Percentiles rank a stretch among this genome's conserved stretches.
These are phyloP conservation scores for Himalopsyche tibetana DNA, from an alignment of 2,888 invertebrate species.

Conservation along the genomic window DNA sequence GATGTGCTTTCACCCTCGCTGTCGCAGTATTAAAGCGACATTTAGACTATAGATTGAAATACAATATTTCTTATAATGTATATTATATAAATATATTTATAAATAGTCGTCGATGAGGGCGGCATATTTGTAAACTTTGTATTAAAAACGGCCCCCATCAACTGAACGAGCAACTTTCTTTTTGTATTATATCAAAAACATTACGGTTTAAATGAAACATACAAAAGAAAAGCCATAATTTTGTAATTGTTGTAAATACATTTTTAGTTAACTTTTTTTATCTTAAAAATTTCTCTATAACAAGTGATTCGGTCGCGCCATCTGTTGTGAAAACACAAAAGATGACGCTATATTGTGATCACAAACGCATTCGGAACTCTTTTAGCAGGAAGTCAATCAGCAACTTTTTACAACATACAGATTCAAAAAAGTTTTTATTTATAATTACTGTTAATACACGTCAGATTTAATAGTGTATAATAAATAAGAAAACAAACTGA, in stretches of 20 bases:
- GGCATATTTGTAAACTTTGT: constrained; percentile 48
- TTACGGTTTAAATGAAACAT: constrained; percentile 59
- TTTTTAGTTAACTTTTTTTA: constrained; percentile 46
- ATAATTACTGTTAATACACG: too few relatives aligned
- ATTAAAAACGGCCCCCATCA: constrained; percentile 54
- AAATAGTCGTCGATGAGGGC: constrained; percentile 25
- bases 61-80: constrained; percentile 45
- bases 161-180: constrained; percentile 59
- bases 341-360: background rate
- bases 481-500: too few relatives aligned
- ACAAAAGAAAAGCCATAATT: constrained; percentile 57
- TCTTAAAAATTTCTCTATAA: constrained; percentile 62
- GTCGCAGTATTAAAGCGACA: constrained; percentile 44
- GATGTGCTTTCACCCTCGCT: constrained; percentile 63
- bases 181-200: constrained; percentile 65
- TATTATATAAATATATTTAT: constrained; percentile 39
- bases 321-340: constrained; percentile 52
- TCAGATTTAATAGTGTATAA: too few relatives aligned
- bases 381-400: background rate
- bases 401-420: background rate
- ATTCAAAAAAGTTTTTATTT: too few relatives aligned
- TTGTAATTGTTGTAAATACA: constrained; percentile 52
- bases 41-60: constrained; percentile 44
- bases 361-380: background rate
- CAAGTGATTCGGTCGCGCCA: constrained; percentile 38